Evolutionary conservation across 2,888 invertebrate genomes (phyloP).

Genomic region (Rotaria macrura): DNA sequence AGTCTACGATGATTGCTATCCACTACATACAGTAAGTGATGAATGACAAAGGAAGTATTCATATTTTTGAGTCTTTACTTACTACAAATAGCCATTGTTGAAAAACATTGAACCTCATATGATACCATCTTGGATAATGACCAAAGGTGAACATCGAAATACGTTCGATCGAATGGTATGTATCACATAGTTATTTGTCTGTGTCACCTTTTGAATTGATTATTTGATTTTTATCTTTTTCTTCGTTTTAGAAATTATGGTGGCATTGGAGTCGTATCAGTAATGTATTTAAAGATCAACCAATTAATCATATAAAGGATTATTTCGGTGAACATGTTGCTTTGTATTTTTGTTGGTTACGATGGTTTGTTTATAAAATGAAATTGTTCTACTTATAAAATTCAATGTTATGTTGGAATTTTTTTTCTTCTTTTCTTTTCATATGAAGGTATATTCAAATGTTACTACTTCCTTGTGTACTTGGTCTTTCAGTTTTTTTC

Average conservation of each 20-base stretch:
- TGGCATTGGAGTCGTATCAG: conserved; percentile 5
- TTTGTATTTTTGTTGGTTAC: not conserved
- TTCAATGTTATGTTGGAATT: too few relatives aligned
- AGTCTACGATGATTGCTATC: conserved; percentile 11
- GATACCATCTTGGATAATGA: not conserved
- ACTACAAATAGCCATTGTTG: not conserved
- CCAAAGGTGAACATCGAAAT: not conserved
- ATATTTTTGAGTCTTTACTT: not conserved
- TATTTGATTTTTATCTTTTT: not conserved
- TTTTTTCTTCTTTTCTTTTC: not conserved
- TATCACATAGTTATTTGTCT: too few relatives aligned
- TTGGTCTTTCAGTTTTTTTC: conserved; percentile 17
- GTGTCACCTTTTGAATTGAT: not conserved
- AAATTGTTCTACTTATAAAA: not conserved
- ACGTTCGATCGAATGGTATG: conserved; percentile 14
- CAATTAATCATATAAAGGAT: not conserved
- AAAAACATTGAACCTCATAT: conserved; percentile 4
- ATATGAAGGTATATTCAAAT: conserved; percentile 21
- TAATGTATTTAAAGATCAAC: not conserved
- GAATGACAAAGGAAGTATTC: not conserved
- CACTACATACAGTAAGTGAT: not conserved
- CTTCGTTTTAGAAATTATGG: not conserved
- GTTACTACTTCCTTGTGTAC: not conserved
- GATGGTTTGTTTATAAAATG: not conserved
- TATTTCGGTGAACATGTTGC: conserved; percentile 24